Evolutionary conservation across 2,888 invertebrate species (phyloP).

Genomic region (Rhopalosiphum nymphaeae): DNA sequence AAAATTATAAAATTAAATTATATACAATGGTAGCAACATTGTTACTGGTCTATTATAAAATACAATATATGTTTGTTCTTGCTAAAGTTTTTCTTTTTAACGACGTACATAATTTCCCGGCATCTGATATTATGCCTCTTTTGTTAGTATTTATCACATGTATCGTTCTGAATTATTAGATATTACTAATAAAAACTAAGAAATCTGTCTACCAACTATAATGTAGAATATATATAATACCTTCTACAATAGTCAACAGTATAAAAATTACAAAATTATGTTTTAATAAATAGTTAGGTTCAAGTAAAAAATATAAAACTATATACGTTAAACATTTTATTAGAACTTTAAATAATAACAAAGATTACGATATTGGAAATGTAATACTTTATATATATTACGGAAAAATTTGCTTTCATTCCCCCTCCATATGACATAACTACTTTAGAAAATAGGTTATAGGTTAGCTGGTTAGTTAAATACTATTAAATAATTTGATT

Average conservation of each 20-base stretch:
- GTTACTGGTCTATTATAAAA: neutral
- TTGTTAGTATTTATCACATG: neutral
- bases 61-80: neutral
- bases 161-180: neutral
- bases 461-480: neutral
- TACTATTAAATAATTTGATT: neutral
- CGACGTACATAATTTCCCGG: neutral
- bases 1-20: neutral
- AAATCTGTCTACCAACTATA: neutral
- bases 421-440: neutral
- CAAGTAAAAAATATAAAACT: neutral
- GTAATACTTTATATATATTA: too few species aligned
- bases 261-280: neutral
- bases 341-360: neutral
- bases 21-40: neutral
- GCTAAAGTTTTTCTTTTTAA: neutral
- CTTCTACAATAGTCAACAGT: neutral
- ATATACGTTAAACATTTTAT: neutral
- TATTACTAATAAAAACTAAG: neutral
- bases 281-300: too few species aligned
- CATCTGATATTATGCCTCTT: neutral
- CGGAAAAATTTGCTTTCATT: too few species aligned
- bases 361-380: neutral
- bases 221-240: neutral
- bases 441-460: neutral